Conservation (phyloP, 2,888 invertebrate genomes). For the Linnaemya tessellans region DNA sequence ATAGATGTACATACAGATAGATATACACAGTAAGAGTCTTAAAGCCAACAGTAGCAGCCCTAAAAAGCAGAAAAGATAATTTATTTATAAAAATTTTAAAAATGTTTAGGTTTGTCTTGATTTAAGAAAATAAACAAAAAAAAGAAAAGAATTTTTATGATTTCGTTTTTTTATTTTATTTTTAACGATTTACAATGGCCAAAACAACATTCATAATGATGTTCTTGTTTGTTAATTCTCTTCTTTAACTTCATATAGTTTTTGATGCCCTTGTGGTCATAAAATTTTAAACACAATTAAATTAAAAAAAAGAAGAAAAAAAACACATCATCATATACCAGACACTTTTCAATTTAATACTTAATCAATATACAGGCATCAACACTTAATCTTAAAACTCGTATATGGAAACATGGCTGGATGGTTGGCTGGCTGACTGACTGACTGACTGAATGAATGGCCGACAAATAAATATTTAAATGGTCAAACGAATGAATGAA, state of each 20-base stretch:
- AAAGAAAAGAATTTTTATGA: constrained; percentile 49
- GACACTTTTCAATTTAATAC: constrained; percentile 60
- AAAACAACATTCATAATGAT: constrained; percentile 52
- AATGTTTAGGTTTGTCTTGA: neutral
- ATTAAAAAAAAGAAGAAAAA: neutral
- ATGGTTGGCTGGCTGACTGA: constrained; percentile 19
- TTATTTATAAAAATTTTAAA: constrained; percentile 47
- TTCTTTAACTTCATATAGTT: constrained; percentile 21
- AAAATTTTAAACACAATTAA: constrained; percentile 54
- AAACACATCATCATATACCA: constrained; percentile 44
- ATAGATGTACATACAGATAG: too few relatives aligned
- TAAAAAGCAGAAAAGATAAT: constrained; percentile 48
- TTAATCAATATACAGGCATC: constrained; percentile 61
- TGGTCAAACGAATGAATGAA: constrained; percentile 42
- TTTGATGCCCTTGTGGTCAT: constrained; percentile 33
- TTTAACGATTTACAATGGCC: constrained; percentile 42
- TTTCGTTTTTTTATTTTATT: constrained; percentile 37
- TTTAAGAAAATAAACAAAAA: neutral
- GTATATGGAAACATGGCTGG: constrained; percentile 3
- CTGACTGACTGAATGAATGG: constrained; percentile 28
- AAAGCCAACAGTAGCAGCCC: constrained; percentile 4
- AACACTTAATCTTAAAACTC: constrained; percentile 58
- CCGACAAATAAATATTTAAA: constrained; percentile 52
- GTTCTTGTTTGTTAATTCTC: constrained; percentile 36
- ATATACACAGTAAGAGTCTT: neutral